Conservation (phyloP, 1,140 invertebrate species). For the Saccostrea glomerata region DNA sequence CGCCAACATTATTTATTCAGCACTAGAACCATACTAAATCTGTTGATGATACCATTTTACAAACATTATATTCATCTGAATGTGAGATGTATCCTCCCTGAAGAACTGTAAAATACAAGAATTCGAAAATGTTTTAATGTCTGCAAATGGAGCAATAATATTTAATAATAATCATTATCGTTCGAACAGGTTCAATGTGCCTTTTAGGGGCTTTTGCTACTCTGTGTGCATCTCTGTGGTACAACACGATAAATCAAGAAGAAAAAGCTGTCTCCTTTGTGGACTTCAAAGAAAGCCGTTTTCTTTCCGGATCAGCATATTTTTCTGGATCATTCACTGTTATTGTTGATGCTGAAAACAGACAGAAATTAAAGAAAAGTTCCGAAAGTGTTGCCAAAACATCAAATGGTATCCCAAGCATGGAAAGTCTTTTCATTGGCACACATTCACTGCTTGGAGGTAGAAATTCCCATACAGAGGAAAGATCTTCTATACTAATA, state of each 20-base stretch:
- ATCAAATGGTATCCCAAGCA: background rate
- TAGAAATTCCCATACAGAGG: background rate
- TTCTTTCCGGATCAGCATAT: slow-evolving; percentile 13
- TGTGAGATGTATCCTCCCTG: too few relatives aligned
- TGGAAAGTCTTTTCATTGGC: slow-evolving; percentile 1
- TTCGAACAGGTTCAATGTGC: slow-evolving; percentile 3
- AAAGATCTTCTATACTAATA: background rate
- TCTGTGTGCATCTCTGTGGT: slow-evolving; percentile 21
- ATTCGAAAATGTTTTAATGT: too few relatives aligned
- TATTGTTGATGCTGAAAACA: background rate
- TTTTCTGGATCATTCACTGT: background rate
- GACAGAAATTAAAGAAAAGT: background rate
- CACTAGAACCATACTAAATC: too few relatives aligned
- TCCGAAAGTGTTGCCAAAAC: background rate
- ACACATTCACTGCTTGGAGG: background rate
- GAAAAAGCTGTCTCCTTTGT: background rate
- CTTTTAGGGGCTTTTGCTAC: slow-evolving; percentile 7
- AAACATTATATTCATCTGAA: too few relatives aligned
- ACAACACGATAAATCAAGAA: background rate
- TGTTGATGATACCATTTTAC: too few relatives aligned
- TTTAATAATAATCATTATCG: too few relatives aligned
- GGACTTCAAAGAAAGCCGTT: slow-evolving; percentile 29
- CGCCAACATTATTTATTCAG: too few relatives aligned
- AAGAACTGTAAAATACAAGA: too few relatives aligned
- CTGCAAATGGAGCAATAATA: too few relatives aligned